Conservation (phyloP, 2,888 invertebrate species). For the Leptura quadrifasciata region DNA sequence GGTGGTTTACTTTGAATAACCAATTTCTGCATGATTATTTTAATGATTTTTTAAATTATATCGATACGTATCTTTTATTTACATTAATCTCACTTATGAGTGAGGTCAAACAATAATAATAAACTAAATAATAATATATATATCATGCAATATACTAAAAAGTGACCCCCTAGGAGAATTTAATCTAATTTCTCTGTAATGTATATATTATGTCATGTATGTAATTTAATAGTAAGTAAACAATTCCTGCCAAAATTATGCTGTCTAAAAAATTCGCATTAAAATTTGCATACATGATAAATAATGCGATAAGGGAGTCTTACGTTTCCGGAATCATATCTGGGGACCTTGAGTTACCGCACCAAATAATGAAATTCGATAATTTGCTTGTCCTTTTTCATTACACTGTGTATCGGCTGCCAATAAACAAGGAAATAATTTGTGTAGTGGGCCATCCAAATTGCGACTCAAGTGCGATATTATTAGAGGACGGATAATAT, state of each 20-base stretch:
- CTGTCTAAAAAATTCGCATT: constrained; percentile 10
- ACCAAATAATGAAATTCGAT: constrained; percentile 52
- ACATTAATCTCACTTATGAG: neutral
- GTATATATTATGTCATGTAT: neutral
- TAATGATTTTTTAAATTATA: neutral
- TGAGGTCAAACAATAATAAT: neutral
- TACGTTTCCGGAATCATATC: constrained; percentile 56
- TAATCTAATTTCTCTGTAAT: neutral
- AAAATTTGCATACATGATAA: constrained; percentile 46
- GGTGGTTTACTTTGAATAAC: neutral
- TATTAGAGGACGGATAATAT: constrained; percentile 12
- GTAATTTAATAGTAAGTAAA: constrained; percentile 11
- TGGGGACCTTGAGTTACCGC: constrained; percentile 58
- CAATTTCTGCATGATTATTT: neutral
- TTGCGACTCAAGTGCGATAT: constrained; percentile 13
- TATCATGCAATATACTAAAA: neutral
- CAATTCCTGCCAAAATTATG: constrained; percentile 22
- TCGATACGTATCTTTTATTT: neutral
- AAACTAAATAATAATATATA: neutral
- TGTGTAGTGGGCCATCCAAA: constrained; percentile 22
- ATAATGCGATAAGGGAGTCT: constrained; percentile 48
- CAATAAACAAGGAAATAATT: constrained; percentile 15
- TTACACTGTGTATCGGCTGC: constrained; percentile 6
- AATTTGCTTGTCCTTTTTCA: constrained; percentile 40
- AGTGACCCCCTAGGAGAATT: neutral